Percentiles rank a stretch among this genome's conserved stretches.
Evolutionary conservation across 2,113 vertebrate genomes (phyloP).

Genomic region (Ammospiza nelsoni): DNA sequence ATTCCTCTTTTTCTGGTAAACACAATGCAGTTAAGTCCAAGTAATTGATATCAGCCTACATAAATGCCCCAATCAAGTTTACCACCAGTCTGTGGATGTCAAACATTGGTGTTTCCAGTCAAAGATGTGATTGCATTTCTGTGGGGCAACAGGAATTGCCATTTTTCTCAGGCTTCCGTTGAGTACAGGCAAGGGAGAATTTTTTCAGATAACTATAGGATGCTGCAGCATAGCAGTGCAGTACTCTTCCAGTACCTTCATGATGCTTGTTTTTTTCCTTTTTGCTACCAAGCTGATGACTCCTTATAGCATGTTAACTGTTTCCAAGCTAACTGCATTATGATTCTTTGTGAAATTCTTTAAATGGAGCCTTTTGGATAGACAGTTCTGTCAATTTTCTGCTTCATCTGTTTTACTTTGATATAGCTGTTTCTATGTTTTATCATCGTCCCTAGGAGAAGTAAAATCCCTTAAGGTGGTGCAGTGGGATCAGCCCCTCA

Average conservation of each 20-base stretch:
- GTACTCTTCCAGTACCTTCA: background rate
- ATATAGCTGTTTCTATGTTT: background rate
- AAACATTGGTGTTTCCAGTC: background rate
- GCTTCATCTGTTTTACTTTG: background rate
- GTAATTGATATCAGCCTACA: constrained; percentile 17
- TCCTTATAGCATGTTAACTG: background rate
- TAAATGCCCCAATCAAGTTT: constrained; percentile 23
- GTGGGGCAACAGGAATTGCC: background rate
- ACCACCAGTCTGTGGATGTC: background rate
- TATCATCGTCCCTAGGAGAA: background rate
- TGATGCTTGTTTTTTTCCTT: background rate
- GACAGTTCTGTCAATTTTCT: background rate
- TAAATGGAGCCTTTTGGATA: background rate
- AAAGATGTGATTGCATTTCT: background rate
- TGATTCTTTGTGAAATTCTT: background rate
- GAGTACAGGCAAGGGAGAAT: background rate
- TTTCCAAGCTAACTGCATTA: constrained; percentile 1
- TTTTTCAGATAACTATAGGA: background rate
- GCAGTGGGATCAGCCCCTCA: background rate
- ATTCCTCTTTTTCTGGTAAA: constrained; percentile 18
- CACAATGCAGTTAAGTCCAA: constrained; percentile 24
- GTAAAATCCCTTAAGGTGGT: background rate
- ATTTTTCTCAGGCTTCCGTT: background rate
- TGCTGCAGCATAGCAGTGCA: background rate
- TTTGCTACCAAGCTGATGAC: background rate